Evolutionary conservation across 2,113 vertebrate species (phyloP).

Genomic region (Recurvirostra avosetta): DNA sequence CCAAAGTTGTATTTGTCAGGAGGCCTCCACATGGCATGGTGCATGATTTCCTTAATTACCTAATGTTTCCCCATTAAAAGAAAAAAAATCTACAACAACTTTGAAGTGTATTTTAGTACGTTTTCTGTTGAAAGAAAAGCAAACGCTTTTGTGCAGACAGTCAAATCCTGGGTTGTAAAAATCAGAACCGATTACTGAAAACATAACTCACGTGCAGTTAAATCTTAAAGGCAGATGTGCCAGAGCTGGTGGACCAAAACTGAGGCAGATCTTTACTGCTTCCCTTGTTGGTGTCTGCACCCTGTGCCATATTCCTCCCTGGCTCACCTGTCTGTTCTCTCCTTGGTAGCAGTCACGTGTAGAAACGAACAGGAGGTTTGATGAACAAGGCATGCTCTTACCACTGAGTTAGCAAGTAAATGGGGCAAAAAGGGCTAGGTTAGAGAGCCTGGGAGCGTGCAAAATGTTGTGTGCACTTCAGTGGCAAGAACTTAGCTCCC

Average conservation of each 20-base stretch:
- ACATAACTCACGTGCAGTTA: neutral
- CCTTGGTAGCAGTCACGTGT: neutral
- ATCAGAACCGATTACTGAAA: neutral
- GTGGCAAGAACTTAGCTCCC: neutral
- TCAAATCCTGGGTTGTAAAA: neutral
- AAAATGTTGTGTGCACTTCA: neutral
- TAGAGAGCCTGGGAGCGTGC: neutral
- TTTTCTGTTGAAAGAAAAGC: neutral
- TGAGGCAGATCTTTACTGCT: neutral
- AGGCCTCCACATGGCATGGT: conserved; percentile 72
- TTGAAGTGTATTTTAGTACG: neutral
- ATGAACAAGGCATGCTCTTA: neutral
- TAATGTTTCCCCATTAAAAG: neutral
- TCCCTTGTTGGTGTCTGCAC: neutral
- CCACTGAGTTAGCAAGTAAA: neutral
- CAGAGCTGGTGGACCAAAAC: neutral
- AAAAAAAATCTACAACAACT: neutral
- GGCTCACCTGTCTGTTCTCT: neutral
- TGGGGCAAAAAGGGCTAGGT: neutral
- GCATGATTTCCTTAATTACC: conserved; percentile 72
- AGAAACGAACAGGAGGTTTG: neutral
- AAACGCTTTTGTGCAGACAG: neutral
- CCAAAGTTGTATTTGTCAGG: conserved; percentile 85
- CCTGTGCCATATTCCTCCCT: neutral
- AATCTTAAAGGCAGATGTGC: neutral